phyloP scores from a whole-genome alignment of 2,888 invertebrate species.

The Zaprionus lineosus region DNA sequence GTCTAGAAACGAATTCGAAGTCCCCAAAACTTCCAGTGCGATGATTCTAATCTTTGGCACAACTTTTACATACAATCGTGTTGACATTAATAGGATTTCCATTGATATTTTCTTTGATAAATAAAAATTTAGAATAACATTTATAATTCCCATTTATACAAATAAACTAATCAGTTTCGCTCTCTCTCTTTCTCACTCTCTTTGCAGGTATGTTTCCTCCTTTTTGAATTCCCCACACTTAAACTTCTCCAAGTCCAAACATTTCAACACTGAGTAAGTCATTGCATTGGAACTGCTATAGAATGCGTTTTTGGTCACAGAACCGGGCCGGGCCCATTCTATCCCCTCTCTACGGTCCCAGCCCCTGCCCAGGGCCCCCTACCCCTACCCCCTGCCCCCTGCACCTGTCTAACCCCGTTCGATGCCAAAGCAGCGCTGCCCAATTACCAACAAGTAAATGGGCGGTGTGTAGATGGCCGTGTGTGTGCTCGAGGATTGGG shows the following conservation, averaged over 20 bases:
- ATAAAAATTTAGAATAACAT: neutral
- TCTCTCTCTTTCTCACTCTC: conserved; percentile 15
- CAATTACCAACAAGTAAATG: conserved; percentile 55
- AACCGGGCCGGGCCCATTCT: conserved; percentile 15
- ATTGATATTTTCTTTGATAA: no score
- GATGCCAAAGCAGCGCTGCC: conserved; percentile 40
- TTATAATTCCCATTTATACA: neutral
- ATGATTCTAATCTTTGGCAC: no score
- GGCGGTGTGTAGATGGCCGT: no score
- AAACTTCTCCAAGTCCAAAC: neutral
- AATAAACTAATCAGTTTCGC: conserved; percentile 18
- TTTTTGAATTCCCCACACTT: neutral
- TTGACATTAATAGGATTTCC: no score
- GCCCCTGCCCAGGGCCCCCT: neutral
- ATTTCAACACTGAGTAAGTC: conserved; percentile 59
- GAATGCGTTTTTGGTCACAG: conserved; percentile 25
- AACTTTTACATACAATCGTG: no score
- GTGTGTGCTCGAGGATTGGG: no score
- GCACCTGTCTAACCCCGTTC: neutral
- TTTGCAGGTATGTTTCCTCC: conserved; percentile 48
- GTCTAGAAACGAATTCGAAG: no score
- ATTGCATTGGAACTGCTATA: conserved; percentile 32
- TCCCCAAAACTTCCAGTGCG: no score
- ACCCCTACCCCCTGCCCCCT: neutral
- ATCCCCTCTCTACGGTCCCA: conserved; percentile 12